Evolutionary conservation across 2,797 vertebrate species (phyloP), one percentile per base, ranked within the genome.

Genomic region (Syngnathus rostellatus): DNA sequence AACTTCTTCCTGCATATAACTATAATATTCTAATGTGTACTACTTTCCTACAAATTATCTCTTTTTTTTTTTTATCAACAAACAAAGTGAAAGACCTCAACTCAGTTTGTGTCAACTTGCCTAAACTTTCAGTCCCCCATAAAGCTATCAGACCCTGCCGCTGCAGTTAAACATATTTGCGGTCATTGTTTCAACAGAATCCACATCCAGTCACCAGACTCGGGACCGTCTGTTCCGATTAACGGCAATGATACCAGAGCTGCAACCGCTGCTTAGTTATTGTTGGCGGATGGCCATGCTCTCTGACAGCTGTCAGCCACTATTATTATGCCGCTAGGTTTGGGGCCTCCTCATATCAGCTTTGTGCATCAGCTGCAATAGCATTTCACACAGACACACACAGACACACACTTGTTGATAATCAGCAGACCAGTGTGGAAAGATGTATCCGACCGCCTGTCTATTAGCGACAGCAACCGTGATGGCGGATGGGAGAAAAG

Each of bases 231-330:
- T 81, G 74, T 80, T 86, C 77, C 81, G 81, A 85, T 85, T 89
- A 87, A 83, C 81, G 67, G 76, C 71, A 80, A 85, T 78, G 78
- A 80, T 86, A 85, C 86, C 84, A 69, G 82, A 79, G 74, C 76
- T 81, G 72, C 77, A 75, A 81, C 77, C 81, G 78, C 62, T 38
- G 68, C 78, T 78, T 78, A 67, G 73, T 80, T 77, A 77, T 78
- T 77, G 69, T 37, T 79, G 80, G 76, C 77, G 87, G 82, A 89
- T 65, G 83, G 79, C 87, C 81, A 88, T 74, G 71, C 72, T 78
- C 72, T 75, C 80, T 88, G 89, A 90, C 88, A 89, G 85, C 85
- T 89, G 87, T 86, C 89, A 86, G 73, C 69, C 66, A 73, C 83
- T 71, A 76, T 74, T 77, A 76, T 78, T 76, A 41, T 66, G 25